A percentile compares a stretch with the other conserved stretches of the same genome.
phyloP scores from a whole-genome alignment of 2,113 vertebrate genomes.

The Casuarius casuarius region DNA sequence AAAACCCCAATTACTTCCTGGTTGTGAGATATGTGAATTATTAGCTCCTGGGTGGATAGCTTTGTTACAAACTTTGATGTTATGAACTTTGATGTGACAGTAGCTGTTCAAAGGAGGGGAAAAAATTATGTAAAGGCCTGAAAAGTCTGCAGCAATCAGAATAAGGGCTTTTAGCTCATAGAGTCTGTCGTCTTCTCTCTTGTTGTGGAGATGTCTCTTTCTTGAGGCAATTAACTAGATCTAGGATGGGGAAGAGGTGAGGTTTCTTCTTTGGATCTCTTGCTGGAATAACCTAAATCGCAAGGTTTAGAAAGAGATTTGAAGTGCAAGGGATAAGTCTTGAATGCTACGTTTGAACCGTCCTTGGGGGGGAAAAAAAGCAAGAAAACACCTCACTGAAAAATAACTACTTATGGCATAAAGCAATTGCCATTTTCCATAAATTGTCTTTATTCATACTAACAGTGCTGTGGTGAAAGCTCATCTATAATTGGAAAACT shows the following conservation, averaged over 20 bases:
- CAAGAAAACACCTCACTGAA: not conserved
- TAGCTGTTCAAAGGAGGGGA: not conserved
- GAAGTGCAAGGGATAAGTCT: not conserved
- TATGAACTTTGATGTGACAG: slow-evolving; percentile 35
- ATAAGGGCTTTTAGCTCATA: not conserved
- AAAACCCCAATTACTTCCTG: slow-evolving; percentile 17
- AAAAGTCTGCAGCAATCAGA: slow-evolving; percentile 9
- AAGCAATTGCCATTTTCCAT: not conserved
- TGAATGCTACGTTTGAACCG: not conserved
- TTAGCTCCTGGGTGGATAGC: slow-evolving; percentile 7
- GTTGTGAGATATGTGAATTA: not conserved
- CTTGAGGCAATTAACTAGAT: not conserved
- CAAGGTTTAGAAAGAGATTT: not conserved
- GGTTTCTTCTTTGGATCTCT: not conserved
- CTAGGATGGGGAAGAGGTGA: not conserved
- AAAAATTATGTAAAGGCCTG: not conserved
- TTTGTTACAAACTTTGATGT: slow-evolving; percentile 12
- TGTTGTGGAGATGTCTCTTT: not conserved
- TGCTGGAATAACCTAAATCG: not conserved
- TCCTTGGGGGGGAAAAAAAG: not conserved
- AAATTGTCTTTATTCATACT: not conserved
- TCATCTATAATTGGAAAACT: not conserved
- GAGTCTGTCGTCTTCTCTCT: not conserved
- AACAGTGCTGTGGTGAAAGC: not conserved
- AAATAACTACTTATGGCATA: not conserved